Conservation (phyloP, 2,113 vertebrate species). For the Nymphicus hollandicus region DNA sequence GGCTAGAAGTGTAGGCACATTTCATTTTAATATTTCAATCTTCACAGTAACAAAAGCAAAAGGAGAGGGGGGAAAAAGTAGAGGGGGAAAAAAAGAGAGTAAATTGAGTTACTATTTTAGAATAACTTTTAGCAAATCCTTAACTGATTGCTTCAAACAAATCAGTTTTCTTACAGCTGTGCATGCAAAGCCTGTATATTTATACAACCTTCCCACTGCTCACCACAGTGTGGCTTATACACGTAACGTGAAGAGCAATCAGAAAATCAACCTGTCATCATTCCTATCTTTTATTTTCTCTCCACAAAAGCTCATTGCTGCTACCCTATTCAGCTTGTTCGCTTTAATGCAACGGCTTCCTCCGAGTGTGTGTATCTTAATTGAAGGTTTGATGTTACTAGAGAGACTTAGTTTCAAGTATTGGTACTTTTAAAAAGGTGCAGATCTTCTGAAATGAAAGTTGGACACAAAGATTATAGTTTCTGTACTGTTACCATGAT, state of each 20-base stretch:
- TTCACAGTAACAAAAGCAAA: not conserved
- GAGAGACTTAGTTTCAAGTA: not conserved
- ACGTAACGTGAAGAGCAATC: not conserved
- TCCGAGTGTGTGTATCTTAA: not conserved
- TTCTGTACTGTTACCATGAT: not conserved
- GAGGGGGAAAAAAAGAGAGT: rapidly evolving
- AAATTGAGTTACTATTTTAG: not conserved
- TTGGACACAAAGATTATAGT: not conserved
- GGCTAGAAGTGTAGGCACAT: not conserved
- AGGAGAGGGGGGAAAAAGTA: rapidly evolving
- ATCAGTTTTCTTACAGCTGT: not conserved
- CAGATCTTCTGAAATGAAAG: not conserved
- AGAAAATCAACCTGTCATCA: not conserved
- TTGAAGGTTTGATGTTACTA: not conserved
- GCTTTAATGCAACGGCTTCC: not conserved
- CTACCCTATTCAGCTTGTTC: not conserved
- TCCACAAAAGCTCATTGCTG: not conserved
- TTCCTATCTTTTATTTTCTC: not conserved
- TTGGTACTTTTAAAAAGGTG: not conserved
- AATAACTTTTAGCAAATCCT: not conserved
- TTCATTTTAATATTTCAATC: not conserved
- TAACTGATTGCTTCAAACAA: not conserved
- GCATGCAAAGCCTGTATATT: rapidly evolving
- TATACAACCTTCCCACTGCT: not conserved
- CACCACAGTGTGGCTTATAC: not conserved